Evolutionary conservation across 2,113 vertebrate genomes (phyloP), one percentile per base, ranked within the genome.

Genomic region (Emberiza fucata): DNA sequence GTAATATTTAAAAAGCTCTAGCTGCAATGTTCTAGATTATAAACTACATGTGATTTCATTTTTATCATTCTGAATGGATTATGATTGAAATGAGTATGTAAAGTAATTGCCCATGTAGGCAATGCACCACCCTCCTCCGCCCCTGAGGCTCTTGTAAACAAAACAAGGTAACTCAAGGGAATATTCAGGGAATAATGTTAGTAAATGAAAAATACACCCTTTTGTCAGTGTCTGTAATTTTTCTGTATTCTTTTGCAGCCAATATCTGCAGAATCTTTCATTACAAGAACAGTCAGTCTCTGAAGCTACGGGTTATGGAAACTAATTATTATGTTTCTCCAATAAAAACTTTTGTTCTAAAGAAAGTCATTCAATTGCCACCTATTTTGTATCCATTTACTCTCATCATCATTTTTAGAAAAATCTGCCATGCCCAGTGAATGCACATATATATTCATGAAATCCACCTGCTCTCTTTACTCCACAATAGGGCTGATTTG

Each of bases 31-130:
- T 96, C 95, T 92, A 90, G 93, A 92, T 95, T 95, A 94, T 75
- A 96, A 96, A 96, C 86, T 95, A 86, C 88, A 31, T 95, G 73
- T 97, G 94, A 97, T 97, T 96, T 96, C 93, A 92, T 95, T 96
- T 97, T 92, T 94, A 90, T 94, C 94, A 88, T 92, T 92, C 80
- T 96, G 95, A 96, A 96, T 97, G 86, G 95, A 92, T 96, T 95
- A 94, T 97, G 95, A 97, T 97, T 96, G 93, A 96, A 97, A 97
- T 96, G 95, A 97, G 86, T 27, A 93, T 90, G 95, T 86, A 45
- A 95, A 90, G 93, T 97, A 97, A 97, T 96, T 96, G 90, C 93
- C 86, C 86, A 81, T 93, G 86, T 64, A 93, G 12, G 21, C 88
- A 81, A 54, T 42, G 90, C 22, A 18, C 95, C 95, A 96, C 95